Evolutionary conservation across 2,888 invertebrate species (phyloP), one percentile per base, ranked within the genome.

Genomic region (Nipponacmea schrenckii): DNA sequence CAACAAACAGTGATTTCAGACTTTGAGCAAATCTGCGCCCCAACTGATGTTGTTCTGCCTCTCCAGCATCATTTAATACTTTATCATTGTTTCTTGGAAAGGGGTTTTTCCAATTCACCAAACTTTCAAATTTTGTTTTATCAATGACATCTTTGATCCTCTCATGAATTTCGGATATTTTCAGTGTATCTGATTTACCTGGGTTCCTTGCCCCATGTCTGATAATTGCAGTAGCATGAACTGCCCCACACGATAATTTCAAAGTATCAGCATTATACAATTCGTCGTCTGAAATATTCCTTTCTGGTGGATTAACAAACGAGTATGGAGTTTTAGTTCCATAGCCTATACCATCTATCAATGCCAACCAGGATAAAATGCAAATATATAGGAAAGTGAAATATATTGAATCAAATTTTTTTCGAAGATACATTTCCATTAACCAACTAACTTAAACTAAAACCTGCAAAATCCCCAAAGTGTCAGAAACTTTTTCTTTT

Each of bases 141-240:
- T 68, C 74, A 10, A 79, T 72, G 39, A 75, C 74, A 8, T 71
- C 70, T 50, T 80, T 72, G 2, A 85, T 74, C 67, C 78, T 80
- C 26, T 72, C 48, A 27, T 82, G 82, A 10, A 85, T 66, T 8
- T 75, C 71, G 14, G 76, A 68, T 74, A 85, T 81, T 62, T 79
- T 78, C 26, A 79, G 70, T 1, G 83, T 83, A 70, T 84, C 84
- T 39, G 83, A 82, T 46, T 80, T 72, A 17, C 85, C 83, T n/a
- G 85, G 85, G 72, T 76, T 80, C 62, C 86, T 71, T 0, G 83
- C 77, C 14, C 86, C 86, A 70, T 86, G 86, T 56, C 86, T 77
- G 8, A 81, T 70, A 0, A 85, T 71, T 1, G 77, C 72, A 69
- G 75, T 79, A 7, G 83, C 72, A 56, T 83, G 83, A 8, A 83